A percentile compares a stretch with the other conserved stretches of the same genome.
Evolutionary conservation across 2,113 vertebrate genomes (phyloP).

Genomic region (Arvicanthis niloticus): DNA sequence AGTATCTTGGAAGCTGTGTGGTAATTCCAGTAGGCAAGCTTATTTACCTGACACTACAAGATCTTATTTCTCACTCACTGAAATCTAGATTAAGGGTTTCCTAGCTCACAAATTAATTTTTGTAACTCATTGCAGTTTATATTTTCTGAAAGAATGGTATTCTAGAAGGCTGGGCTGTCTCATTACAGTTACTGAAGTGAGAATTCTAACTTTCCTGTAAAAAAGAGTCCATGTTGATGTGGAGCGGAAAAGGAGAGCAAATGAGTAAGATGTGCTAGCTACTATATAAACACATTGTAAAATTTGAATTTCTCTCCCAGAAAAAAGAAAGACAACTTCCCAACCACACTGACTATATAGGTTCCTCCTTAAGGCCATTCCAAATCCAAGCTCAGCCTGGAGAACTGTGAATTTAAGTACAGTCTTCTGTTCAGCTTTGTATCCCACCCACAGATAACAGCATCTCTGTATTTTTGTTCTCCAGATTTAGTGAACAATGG

Average conservation of each 20-base stretch:
- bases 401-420: slow-evolving; percentile 62
- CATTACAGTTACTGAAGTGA: neutral
- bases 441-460: slow-evolving; percentile 70
- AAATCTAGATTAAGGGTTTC: slow-evolving; percentile 48
- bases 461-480: slow-evolving; percentile 77
- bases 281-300: slow-evolving; percentile 26
- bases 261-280: slow-evolving; percentile 33
- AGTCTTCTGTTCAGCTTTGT: slow-evolving; percentile 70
- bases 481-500: slow-evolving; percentile 79
- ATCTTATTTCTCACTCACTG: slow-evolving; percentile 62
- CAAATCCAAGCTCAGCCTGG: slow-evolving; percentile 63
- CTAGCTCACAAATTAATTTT: slow-evolving; percentile 50
- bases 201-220: slow-evolving; percentile 52
- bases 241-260: slow-evolving; percentile 44
- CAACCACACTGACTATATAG: slow-evolving; percentile 33
- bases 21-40: slow-evolving; percentile 50
- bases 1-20: slow-evolving; percentile 6
- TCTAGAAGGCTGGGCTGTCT: neutral
- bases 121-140: slow-evolving; percentile 5
- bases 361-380: slow-evolving; percentile 51
- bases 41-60: neutral
- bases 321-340: slow-evolving; percentile 56
- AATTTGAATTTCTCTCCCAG: slow-evolving; percentile 44
- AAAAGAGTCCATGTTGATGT: slow-evolving; percentile 40
- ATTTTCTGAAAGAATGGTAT: slow-evolving; percentile 58